Percentiles rank a stretch among this genome's conserved stretches.
Conservation (phyloP, 2,888 invertebrate genomes). For the Xanthia icteritia region DNA sequence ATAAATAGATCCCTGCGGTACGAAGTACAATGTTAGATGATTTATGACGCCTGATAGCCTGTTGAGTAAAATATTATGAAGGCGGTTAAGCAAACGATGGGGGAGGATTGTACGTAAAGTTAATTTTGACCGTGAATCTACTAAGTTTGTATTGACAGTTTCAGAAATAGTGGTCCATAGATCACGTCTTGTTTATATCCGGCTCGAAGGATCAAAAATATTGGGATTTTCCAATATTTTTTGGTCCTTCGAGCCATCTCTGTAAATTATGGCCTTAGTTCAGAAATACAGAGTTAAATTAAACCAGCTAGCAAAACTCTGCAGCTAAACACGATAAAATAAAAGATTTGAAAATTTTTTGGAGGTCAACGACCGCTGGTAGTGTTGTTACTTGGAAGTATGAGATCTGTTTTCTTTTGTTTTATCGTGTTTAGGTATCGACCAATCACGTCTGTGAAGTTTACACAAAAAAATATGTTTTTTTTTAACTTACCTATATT, state of each 20-base stretch:
- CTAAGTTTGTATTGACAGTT: conserved; percentile 15
- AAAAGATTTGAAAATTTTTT: too few relatives aligned
- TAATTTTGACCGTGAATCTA: conserved; percentile 40
- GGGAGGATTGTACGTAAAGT: conserved; percentile 50
- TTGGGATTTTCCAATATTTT: background rate
- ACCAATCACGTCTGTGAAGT: too few relatives aligned
- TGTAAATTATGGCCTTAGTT: background rate
- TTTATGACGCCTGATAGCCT: conserved; percentile 81
- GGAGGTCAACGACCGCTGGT: too few relatives aligned
- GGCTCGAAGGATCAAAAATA: conserved; percentile 22
- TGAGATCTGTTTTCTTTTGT: too few relatives aligned
- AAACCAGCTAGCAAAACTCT: too few relatives aligned
- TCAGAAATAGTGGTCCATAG: conserved; percentile 21
- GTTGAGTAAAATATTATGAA: conserved; percentile 73
- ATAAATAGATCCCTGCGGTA: conserved; percentile 83
- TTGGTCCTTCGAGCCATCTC: background rate
- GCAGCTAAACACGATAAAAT: too few relatives aligned
- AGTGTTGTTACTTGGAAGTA: too few relatives aligned
- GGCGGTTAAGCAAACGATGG: conserved; percentile 47
- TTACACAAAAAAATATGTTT: too few relatives aligned
- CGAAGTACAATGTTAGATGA: conserved; percentile 82
- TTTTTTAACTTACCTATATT: too few relatives aligned
- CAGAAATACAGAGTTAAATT: background rate
- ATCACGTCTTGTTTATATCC: conserved; percentile 31
- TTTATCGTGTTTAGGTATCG: too few relatives aligned